Conservation (phyloP, 2,888 invertebrate genomes). For the Luffia ferchaultella region DNA sequence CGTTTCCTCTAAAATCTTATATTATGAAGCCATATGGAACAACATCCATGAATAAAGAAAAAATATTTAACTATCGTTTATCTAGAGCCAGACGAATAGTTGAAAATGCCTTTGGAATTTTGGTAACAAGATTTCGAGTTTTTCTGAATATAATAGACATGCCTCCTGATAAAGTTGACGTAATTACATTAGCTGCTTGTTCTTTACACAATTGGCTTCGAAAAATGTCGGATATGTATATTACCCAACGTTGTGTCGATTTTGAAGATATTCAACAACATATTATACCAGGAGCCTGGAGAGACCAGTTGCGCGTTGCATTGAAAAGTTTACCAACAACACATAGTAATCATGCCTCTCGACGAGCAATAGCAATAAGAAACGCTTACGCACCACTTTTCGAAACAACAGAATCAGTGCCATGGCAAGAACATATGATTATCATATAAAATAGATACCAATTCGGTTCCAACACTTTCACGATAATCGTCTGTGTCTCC, state of each 20-base stretch:
- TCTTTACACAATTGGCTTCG: constrained; percentile 13
- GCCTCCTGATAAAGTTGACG: constrained; percentile 13
- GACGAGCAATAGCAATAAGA: no score
- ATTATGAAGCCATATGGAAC: constrained; percentile 15
- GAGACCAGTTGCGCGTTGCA: no score
- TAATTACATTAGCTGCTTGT: constrained; percentile 13
- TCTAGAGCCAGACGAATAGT: constrained; percentile 11
- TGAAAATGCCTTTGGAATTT: constrained; percentile 12
- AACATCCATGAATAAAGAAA: neutral
- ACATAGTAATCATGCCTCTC: no score
- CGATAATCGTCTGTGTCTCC: neutral
- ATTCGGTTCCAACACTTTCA: neutral
- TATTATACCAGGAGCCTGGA: no score
- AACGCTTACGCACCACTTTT: no score
- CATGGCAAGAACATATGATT: neutral
- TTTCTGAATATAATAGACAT: constrained; percentile 8
- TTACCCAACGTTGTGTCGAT: no score
- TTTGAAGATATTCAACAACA: no score
- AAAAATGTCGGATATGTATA: no score
- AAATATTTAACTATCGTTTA: constrained; percentile 5
- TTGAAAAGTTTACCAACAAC: no score
- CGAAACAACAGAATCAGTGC: neutral
- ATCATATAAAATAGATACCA: neutral
- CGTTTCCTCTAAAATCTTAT: constrained; percentile 15
- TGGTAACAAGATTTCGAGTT: constrained; percentile 8